Conservation (phyloP, 2,113 vertebrate genomes). For the Xenus cinereus region DNA sequence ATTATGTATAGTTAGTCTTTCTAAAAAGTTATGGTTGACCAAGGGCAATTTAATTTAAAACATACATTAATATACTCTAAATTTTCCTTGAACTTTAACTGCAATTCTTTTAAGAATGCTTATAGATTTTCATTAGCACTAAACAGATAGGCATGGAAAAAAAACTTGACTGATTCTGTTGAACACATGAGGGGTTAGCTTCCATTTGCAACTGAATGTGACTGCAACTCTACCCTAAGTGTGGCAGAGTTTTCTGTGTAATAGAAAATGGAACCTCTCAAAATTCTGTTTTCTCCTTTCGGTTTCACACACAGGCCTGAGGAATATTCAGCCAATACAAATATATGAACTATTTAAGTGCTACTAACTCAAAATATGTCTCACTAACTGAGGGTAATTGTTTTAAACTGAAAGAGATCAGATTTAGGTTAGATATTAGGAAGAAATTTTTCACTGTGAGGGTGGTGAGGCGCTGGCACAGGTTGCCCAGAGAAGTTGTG, state of each 20-base stretch:
- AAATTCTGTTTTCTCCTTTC: background rate
- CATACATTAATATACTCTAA: background rate
- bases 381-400: background rate
- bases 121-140: background rate
- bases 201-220: background rate
- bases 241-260: background rate
- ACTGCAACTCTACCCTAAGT: background rate
- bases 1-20: background rate
- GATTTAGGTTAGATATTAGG: background rate
- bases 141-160: background rate
- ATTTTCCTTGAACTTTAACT: background rate
- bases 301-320: background rate
- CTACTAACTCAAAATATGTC: background rate
- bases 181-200: background rate
- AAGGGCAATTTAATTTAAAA: background rate
- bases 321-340: background rate
- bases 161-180: background rate
- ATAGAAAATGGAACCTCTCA: background rate
- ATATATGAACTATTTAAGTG: background rate
- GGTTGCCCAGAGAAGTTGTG: background rate
- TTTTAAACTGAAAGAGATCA: background rate
- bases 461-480: background rate
- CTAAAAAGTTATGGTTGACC: background rate
- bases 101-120: background rate
- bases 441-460: background rate